A percentile compares a stretch with the other conserved stretches of the same genome.
These are phyloP conservation scores for Antedon mediterranea DNA, from an alignment of 53 echinoderm and acorn worm genomes.

Conservation along the genomic window DNA sequence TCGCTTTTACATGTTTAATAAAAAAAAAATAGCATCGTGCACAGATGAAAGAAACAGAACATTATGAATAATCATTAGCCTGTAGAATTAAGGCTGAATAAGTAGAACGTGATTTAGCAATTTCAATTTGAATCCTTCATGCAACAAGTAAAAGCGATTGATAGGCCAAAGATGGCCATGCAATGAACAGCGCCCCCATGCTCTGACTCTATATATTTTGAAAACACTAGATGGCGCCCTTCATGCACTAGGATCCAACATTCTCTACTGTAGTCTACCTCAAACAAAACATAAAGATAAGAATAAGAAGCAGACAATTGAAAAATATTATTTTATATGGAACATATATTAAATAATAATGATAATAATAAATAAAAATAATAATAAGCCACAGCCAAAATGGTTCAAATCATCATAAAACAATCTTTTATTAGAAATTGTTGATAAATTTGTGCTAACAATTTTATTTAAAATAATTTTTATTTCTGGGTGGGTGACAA, in stretches of 20 bases:
- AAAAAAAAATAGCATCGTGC: background rate
- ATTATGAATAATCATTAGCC: background rate
- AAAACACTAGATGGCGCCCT: background rate
- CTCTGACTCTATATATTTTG: background rate
- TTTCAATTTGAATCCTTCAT: conserved; percentile 1
- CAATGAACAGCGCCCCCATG: background rate
- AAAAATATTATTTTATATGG: background rate
- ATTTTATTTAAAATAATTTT: background rate
- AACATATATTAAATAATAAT: too few species aligned
- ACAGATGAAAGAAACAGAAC: background rate
- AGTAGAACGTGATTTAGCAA: background rate
- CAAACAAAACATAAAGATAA: background rate
- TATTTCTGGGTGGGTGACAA: background rate
- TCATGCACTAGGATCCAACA: conserved; percentile 1
- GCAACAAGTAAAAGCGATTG: conserved; percentile 1
- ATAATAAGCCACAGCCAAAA: background rate
- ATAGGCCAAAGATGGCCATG: background rate
- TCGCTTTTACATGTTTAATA: background rate
- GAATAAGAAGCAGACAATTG: background rate
- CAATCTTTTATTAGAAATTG: background rate
- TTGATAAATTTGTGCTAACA: background rate
- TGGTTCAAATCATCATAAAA: background rate
- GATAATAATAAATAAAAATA: too few species aligned
- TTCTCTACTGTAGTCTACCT: background rate
- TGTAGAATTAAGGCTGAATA: background rate